Percentiles rank a stretch among this genome's conserved stretches.
These are phyloP conservation scores for Sturnus vulgaris DNA, from an alignment of 2,113 vertebrate genomes.

Conservation along the genomic window DNA sequence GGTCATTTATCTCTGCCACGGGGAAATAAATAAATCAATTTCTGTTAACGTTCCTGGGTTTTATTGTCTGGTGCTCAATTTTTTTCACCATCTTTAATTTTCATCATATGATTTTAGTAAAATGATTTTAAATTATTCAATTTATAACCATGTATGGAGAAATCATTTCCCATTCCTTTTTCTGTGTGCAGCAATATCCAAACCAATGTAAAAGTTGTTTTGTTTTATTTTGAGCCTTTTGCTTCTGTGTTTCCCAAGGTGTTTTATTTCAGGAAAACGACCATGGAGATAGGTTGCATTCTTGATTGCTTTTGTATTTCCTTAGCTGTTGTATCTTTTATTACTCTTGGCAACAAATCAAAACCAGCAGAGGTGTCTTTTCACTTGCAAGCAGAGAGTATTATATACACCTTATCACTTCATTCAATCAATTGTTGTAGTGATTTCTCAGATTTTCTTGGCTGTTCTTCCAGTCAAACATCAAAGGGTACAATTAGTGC, in stretches of 20 bases:
- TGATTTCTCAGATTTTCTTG: conserved; percentile 22
- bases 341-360: background rate
- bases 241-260: background rate
- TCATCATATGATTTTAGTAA: background rate
- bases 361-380: background rate
- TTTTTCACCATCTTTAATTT: background rate
- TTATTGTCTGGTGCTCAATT: background rate
- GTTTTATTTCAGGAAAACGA: background rate
- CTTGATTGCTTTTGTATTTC: background rate
- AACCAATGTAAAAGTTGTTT: background rate
- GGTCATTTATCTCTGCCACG: background rate
- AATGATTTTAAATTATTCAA: background rate
- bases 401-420: background rate
- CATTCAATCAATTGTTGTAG: background rate
- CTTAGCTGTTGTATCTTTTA: background rate
- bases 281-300: background rate
- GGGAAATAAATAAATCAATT: background rate
- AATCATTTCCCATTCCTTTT: background rate
- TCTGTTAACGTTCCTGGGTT: background rate
- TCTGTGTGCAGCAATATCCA: background rate
- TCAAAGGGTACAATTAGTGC: background rate
- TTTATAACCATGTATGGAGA: background rate
- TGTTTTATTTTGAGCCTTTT: background rate
- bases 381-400: background rate
- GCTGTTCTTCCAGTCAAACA: background rate